These are phyloP conservation scores for Neolamprologus tretocephalus DNA, from an alignment of 2,113 vertebrate genomes.

Conservation along the genomic window DNA sequence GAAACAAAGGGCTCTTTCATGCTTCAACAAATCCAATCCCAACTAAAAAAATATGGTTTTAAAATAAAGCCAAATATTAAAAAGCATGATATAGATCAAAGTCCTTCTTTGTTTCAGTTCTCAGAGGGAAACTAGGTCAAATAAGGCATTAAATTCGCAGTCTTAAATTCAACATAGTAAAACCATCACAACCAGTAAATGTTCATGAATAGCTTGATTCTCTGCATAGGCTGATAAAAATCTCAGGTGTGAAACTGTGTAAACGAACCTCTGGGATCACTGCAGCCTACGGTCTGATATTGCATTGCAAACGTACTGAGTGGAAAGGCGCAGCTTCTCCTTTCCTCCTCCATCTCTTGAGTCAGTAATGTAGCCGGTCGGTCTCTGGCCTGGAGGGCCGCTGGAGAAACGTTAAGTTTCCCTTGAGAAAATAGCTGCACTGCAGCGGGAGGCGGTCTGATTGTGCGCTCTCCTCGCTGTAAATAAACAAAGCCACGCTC, in stretches of 20 bases:
- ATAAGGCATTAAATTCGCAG: not conserved
- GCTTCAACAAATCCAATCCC: not conserved
- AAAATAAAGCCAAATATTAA: not conserved
- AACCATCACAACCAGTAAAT: not conserved
- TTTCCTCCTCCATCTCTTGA: not conserved
- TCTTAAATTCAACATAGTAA: not conserved
- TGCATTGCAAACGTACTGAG: not conserved
- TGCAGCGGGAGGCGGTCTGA: not conserved
- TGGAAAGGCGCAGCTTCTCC: not conserved
- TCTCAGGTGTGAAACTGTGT: not conserved
- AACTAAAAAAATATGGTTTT: not conserved
- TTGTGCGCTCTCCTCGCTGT: not conserved
- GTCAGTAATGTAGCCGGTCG: not conserved
- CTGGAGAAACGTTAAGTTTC: not conserved
- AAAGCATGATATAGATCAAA: not conserved
- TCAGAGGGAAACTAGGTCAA: not conserved
- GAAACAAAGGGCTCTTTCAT: not conserved
- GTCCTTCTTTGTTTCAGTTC: not conserved
- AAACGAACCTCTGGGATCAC: not conserved
- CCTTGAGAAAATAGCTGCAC: not conserved
- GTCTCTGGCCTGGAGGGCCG: not conserved
- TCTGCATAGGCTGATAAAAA: not conserved
- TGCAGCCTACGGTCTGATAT: not conserved
- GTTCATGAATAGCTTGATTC: not conserved
- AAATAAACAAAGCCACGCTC: constrained; percentile 17